A percentile compares a stretch with the other conserved stretches of the same genome.
Conservation (phyloP, 2,888 invertebrate genomes). For the Cheiracanthium punctorium region DNA sequence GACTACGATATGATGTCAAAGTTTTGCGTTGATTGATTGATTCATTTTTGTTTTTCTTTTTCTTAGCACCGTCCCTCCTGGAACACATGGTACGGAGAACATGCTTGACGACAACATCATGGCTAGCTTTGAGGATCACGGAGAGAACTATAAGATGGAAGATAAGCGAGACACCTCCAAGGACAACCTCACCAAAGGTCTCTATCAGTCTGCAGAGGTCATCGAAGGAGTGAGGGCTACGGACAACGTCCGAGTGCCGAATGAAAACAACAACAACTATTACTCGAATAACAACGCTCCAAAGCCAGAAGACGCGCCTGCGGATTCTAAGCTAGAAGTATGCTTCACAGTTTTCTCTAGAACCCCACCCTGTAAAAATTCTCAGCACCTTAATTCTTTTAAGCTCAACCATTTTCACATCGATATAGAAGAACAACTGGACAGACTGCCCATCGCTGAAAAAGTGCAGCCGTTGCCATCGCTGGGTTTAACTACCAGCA, state of each 20-base stretch:
- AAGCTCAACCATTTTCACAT: too few relatives aligned
- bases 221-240: constrained; percentile 17
- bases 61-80: constrained; percentile 68
- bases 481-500: too few relatives aligned
- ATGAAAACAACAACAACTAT: constrained; percentile 56
- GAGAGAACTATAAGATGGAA: constrained; percentile 70
- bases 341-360: not conserved
- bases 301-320: constrained; percentile 22
- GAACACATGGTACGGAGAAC: constrained; percentile 77
- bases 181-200: constrained; percentile 47
- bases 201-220: not conserved
- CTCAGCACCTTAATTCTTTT: too few relatives aligned
- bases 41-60: too few relatives aligned
- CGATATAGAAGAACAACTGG: too few relatives aligned
- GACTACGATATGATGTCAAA: too few relatives aligned
- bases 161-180: constrained; percentile 59
- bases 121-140: constrained; percentile 73
- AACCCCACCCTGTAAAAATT: not conserved
- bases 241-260: constrained; percentile 34
- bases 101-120: constrained; percentile 75
- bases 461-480: too few relatives aligned
- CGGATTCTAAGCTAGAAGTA: constrained; percentile 46
- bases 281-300: constrained; percentile 44
- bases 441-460: too few relatives aligned
- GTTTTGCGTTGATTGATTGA: too few relatives aligned